Conservation (phyloP, 1,140 invertebrate genomes). For the Batillaria attramentaria region DNA sequence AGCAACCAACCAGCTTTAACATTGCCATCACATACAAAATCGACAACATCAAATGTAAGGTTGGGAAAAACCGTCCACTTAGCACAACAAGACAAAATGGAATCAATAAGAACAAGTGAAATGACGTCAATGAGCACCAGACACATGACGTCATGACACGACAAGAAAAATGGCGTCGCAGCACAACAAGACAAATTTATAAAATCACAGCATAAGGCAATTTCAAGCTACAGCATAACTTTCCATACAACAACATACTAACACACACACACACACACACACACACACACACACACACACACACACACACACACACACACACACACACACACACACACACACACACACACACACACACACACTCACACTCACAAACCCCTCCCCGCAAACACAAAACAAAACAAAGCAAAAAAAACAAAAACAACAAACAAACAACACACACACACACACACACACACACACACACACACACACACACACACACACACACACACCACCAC, state of each 20-base stretch:
- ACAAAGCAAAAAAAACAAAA: background rate
- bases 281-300: background rate
- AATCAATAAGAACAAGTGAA: no score
- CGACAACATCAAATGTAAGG: no score
- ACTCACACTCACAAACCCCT: background rate
- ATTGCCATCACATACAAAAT: no score
- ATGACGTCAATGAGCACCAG: no score
- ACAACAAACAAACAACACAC: background rate
- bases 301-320: background rate
- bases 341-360: conserved; percentile 2
- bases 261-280: background rate
- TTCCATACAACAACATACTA: background rate
- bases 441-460: background rate
- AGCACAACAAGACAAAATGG: no score
- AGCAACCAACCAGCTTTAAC: no score
- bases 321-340: conserved; percentile 2
- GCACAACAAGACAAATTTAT: background rate
- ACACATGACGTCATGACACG: background rate
- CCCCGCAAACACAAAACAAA: background rate
- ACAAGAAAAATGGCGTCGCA: background rate
- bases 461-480: background rate
- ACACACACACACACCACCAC: background rate
- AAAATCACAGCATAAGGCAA: background rate
- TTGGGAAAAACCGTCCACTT: no score
- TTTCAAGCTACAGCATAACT: background rate